phyloP scores from a whole-genome alignment of 2,113 vertebrate species.

The Podilymbus podiceps region DNA sequence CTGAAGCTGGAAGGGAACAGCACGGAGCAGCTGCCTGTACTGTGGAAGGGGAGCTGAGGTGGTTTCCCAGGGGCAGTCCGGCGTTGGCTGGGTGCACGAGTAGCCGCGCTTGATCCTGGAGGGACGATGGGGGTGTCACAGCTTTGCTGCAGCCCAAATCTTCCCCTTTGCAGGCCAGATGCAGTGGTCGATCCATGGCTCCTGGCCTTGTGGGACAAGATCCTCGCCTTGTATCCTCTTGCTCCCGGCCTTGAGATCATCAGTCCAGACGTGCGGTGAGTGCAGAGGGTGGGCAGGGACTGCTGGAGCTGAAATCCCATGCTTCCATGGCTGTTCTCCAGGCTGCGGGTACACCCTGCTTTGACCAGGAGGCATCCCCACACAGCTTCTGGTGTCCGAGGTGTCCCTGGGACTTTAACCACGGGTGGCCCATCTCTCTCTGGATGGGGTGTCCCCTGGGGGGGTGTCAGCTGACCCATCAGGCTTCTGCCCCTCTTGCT shows the following conservation, averaged over 20 bases:
- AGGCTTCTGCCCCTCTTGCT: neutral
- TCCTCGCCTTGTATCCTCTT: constrained; percentile 75
- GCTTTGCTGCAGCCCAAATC: neutral
- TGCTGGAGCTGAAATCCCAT: neutral
- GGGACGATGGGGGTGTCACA: neutral
- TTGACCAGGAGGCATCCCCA: neutral
- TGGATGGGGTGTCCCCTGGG: neutral
- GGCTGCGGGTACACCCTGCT: neutral
- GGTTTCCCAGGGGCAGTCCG: neutral
- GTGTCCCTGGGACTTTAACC: neutral
- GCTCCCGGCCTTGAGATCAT: constrained; percentile 64
- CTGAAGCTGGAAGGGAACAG: neutral
- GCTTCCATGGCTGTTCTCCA: neutral
- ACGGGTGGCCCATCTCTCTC: neutral
- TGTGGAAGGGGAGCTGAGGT: neutral
- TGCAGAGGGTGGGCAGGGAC: neutral
- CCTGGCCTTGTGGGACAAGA: constrained; percentile 82
- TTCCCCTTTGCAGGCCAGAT: constrained; percentile 76
- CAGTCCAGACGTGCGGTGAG: constrained; percentile 80
- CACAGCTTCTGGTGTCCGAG: neutral
- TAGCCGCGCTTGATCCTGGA: neutral
- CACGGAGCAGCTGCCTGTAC: too few species aligned
- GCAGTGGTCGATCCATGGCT: constrained; percentile 91
- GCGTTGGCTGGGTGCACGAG: rapidly evolving
- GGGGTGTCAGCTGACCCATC: neutral